phyloP scores from a whole-genome alignment of 1,140 invertebrate species.

The Phenacoccus solenopsis region DNA sequence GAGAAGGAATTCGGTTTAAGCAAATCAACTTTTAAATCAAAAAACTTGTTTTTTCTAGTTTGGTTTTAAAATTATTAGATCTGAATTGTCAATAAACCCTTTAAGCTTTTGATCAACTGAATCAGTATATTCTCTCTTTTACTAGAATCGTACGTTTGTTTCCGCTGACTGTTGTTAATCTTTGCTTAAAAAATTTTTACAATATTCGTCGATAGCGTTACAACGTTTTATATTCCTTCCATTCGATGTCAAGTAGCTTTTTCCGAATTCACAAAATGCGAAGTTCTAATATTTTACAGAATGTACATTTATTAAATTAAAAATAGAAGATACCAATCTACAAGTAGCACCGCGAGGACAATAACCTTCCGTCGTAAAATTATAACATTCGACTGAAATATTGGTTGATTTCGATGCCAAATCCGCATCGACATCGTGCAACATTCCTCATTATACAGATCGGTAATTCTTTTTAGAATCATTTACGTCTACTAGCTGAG shows the following conservation, averaged over 20 bases:
- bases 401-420: conserved; percentile 56
- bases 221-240: conserved; percentile 45
- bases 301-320: conserved; percentile 31
- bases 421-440: conserved; percentile 64
- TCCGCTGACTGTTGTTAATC: conserved; percentile 63
- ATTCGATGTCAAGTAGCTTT: conserved; percentile 50
- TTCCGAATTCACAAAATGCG: conserved; percentile 36
- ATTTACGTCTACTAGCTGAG: conserved; percentile 43
- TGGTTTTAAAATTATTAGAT: conserved; percentile 46
- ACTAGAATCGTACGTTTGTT: conserved; percentile 71
- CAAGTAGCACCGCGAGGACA: conserved; percentile 71
- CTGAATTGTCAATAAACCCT: conserved; percentile 46
- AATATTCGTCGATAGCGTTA: conserved; percentile 40
- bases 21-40: conserved; percentile 12
- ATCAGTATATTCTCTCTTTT: conserved; percentile 25
- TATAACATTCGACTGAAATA: conserved; percentile 53
- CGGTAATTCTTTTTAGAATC: conserved; percentile 36
- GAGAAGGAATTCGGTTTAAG: background rate
- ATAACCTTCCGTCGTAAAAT: conserved; percentile 54
- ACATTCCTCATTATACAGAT: conserved; percentile 57
- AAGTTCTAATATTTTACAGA: conserved; percentile 31
- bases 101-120: conserved; percentile 25
- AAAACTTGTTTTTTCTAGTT: conserved; percentile 46
- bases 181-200: conserved; percentile 42
- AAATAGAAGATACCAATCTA: conserved; percentile 40